Conservation (phyloP, 2,797 vertebrate genomes). For the Epinephelus malabaricus region DNA sequence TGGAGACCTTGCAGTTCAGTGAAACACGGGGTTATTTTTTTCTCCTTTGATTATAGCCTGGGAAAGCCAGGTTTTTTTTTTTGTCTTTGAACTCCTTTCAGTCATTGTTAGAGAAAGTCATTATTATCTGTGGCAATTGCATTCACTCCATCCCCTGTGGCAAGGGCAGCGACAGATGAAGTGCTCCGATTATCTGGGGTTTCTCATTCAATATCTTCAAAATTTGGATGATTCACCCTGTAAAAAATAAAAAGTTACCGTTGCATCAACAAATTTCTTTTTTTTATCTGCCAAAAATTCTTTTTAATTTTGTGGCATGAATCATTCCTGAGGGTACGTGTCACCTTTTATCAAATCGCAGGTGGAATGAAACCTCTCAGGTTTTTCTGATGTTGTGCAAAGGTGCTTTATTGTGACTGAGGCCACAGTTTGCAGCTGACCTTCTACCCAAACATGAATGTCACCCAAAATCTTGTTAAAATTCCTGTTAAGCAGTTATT, state of each 20-base stretch:
- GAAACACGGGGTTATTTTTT: constrained; percentile 29
- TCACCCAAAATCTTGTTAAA: constrained; percentile 32
- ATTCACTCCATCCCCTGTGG: constrained; percentile 50
- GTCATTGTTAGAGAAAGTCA: constrained; percentile 58
- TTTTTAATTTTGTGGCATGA: constrained; percentile 7
- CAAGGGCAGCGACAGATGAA: constrained; percentile 60
- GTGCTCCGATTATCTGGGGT: constrained; percentile 43
- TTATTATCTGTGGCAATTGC: constrained; percentile 57
- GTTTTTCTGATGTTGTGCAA: constrained; percentile 17
- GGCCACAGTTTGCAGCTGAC: constrained; percentile 42
- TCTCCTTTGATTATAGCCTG: constrained; percentile 41
- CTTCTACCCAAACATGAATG: constrained; percentile 45
- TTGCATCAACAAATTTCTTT: background rate
- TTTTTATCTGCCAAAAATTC: background rate
- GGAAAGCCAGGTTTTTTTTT: constrained; percentile 9
- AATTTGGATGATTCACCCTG: constrained; percentile 23
- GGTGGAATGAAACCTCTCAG: constrained; percentile 10
- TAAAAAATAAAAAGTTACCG: background rate
- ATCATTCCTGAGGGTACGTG: constrained; percentile 13
- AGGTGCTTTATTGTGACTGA: constrained; percentile 18
- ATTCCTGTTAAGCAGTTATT: constrained; percentile 15
- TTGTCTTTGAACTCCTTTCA: constrained; percentile 33
- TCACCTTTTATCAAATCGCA: constrained; percentile 34
- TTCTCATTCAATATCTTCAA: constrained; percentile 46
- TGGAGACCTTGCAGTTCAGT: constrained; percentile 22